Evolutionary conservation across 2,888 invertebrate species (phyloP).

Genomic region (Nasonovia ribisnigri): DNA sequence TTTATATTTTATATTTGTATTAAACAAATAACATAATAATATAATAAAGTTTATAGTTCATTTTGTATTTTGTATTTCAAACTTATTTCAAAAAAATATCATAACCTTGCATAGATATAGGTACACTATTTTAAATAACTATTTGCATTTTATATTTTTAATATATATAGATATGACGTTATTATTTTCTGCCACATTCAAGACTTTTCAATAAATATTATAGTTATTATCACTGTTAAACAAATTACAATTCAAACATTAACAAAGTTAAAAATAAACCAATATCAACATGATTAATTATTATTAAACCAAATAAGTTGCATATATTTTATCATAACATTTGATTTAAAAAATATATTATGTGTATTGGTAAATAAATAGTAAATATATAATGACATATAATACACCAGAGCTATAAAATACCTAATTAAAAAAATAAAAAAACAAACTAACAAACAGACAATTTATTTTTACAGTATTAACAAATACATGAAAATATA

Average conservation of each 20-base stretch:
- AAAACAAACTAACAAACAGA: background rate
- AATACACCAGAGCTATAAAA: background rate
- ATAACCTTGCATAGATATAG: too few relatives aligned
- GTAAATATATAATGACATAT: background rate
- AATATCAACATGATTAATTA: background rate
- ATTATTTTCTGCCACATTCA: background rate
- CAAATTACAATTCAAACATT: background rate
- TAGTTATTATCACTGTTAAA: background rate
- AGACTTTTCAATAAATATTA: background rate
- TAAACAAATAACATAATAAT: too few relatives aligned
- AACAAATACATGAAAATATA: background rate
- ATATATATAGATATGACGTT: too few relatives aligned
- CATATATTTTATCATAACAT: background rate
- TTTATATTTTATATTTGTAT: too few relatives aligned
- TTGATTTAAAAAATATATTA: background rate
- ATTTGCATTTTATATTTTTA: too few relatives aligned
- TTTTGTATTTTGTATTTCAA: too few relatives aligned
- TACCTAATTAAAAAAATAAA: background rate
- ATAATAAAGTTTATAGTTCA: too few relatives aligned
- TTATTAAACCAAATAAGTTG: background rate
- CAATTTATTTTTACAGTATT: background rate
- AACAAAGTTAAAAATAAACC: background rate
- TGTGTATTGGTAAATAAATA: background rate
- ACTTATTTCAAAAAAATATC: too few relatives aligned
- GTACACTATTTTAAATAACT: too few relatives aligned